Evolutionary conservation across 2,888 invertebrate genomes (phyloP).

Genomic region (Siphonodentalium dalli): DNA sequence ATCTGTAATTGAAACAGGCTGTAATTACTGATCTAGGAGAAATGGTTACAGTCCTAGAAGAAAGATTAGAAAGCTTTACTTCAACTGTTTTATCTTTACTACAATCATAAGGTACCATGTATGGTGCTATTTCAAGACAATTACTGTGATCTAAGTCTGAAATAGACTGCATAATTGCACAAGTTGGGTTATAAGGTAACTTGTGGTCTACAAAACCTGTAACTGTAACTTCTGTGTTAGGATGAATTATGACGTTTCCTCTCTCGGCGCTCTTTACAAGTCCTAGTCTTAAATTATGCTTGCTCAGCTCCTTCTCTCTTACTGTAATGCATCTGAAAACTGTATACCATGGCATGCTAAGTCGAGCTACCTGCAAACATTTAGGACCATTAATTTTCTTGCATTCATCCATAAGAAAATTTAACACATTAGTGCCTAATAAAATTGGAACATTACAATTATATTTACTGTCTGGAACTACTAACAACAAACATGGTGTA

Average conservation of each 20-base stretch:
- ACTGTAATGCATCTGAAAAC: neutral
- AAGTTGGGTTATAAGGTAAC: neutral
- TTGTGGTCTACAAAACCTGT: neutral
- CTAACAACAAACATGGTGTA: neutral
- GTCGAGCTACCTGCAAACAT: neutral
- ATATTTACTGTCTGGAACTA: slow-evolving; percentile 12
- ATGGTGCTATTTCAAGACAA: neutral
- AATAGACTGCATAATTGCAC: neutral
- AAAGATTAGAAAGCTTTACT: neutral
- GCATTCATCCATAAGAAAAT: neutral
- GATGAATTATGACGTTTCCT: neutral
- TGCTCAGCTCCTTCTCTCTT: neutral
- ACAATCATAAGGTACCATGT: neutral
- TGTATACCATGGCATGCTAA: slow-evolving; percentile 7
- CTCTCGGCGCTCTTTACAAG: neutral
- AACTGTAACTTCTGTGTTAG: neutral
- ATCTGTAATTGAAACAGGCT: neutral
- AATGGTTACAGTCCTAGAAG: neutral
- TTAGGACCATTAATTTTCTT: neutral
- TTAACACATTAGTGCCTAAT: neutral
- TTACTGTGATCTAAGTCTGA: too few relatives aligned
- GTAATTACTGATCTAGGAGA: neutral
- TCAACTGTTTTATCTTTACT: neutral
- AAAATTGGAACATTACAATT: slow-evolving; percentile 4
- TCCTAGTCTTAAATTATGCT: neutral